Evolutionary conservation across 2,888 invertebrate species (phyloP), one percentile per base, ranked within the genome.

Genomic region (Lochmaea crataegi): DNA sequence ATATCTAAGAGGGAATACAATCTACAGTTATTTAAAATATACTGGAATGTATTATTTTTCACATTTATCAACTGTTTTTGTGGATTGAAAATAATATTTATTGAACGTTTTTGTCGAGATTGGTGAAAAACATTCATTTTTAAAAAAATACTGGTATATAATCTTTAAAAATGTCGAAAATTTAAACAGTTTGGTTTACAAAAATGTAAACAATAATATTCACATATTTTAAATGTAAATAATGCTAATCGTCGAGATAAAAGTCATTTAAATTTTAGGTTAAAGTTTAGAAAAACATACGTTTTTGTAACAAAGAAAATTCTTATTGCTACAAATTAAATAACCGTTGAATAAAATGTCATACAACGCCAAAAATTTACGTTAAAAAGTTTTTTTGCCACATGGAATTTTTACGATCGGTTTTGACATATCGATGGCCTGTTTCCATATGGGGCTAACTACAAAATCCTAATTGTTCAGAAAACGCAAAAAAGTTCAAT

Each of bases 191-290:
- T 51, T 14, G n/a, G n/a, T n/a, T 14, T n/a, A n/a, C n/a, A 51
- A 51, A 51, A 51, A 51, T n/a, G 51, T 51, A 51, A 51, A 51
- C 51, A 51, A 51, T 51, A 51, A 51, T n/a, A 51, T n/a, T 45
- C 42, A 51, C 14, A 51, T n/a, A 51, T 51, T n/a, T 51, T n/a
- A 51, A 51, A 51, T 51, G 51, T 51, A 51, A 6, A 51, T 51
- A 51, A 51, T 51, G n/a, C n/a, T 51, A 51, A 51, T 51, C 51
- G 7, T 51, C n/a, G n/a, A 51, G 51, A 51, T 51, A 51, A 51
- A 51, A 51, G 51, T 51, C n/a, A n/a, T 12, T 51, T 14, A 14
- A n/a, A 51, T 51, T 51, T 51, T 51, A n/a, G n/a, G n/a, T 51
- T 51, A 14, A 51, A 51, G 51, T 51, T 51, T 51, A 51, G 51